A percentile compares a stretch with the other conserved stretches of the same genome.
These are phyloP conservation scores for Drosophila longiperda DNA, from an alignment of 2,888 invertebrate genomes.

Conservation along the genomic window DNA sequence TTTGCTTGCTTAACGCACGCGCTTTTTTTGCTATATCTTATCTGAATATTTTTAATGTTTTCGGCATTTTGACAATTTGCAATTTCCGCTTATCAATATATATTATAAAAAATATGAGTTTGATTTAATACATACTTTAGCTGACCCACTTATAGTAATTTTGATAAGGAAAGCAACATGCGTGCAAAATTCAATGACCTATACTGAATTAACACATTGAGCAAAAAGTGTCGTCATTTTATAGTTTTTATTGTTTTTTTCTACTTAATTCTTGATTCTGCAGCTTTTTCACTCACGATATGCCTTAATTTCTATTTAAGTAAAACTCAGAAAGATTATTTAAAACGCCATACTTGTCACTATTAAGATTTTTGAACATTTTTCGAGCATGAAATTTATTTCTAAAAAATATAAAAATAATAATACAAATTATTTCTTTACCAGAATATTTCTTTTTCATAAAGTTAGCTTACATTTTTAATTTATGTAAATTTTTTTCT, in stretches of 20 bases:
- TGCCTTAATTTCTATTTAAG: too few relatives aligned
- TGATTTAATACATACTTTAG: not conserved
- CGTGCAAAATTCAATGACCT: not conserved
- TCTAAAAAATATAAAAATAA: too few relatives aligned
- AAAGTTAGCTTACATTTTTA: too few relatives aligned
- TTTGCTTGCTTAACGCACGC: not conserved
- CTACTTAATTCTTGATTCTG: not conserved
- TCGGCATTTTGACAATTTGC: not conserved
- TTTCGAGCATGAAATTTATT: too few relatives aligned
- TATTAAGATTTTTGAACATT: too few relatives aligned
- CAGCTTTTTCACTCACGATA: too few relatives aligned
- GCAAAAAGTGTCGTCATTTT: not conserved
- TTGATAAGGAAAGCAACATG: conserved; percentile 11
- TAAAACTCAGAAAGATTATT: too few relatives aligned
- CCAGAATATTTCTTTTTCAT: too few relatives aligned
- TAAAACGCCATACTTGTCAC: too few relatives aligned
- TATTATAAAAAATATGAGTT: not conserved
- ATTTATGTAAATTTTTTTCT: too few relatives aligned
- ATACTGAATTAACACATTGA: not conserved
- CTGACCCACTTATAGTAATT: conserved; percentile 30
- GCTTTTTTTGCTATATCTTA: conserved; percentile 27
- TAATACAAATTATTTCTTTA: too few relatives aligned
- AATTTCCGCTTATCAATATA: conserved; percentile 18
- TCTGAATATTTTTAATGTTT: conserved; percentile 7
- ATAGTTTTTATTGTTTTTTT: not conserved